Base-by-base conservation (phyloP, 2,888 invertebrate species). In the Serrognathus titanus region DNA sequence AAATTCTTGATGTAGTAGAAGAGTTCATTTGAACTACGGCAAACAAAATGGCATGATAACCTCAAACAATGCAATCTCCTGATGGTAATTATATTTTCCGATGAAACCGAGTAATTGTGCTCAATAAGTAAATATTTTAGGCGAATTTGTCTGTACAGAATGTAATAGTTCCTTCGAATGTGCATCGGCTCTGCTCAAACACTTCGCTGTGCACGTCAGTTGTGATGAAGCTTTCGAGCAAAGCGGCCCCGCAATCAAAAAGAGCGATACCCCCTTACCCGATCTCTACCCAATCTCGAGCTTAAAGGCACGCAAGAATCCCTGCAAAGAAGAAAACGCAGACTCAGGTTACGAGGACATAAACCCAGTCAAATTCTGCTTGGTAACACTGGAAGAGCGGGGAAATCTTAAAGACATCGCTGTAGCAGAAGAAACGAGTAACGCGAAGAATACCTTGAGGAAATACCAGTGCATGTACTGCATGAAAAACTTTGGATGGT, bases 401-500 rank as follows among this genome's bases (percentile, higher is more conserved):
- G 39, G 31, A 20, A 20, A 43, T 45, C 41, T 37, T 53, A 13
- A 12, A 13, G 31, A 8, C 31, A 41, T 12, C 4, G 41, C 13
- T n/a, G 10, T 31, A 20, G 11, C 12, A 11, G 13, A 16, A 43
- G 20, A 43, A 10, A 43, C 10, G 16, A 53, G 53, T 9, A 60
- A 59, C n/a, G 46, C 51, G 58, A 48, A 38, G 53, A 31, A 66
- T 58, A 55, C 47, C 35, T 24, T 31, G 8, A 70, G 68, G 50
- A 74, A 72, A 57, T 75, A 76, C 58, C 66, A 71, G 40, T 78
- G 78, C 59, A 65, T 65, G 24, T 69, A 73, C 57, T 78, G 78
- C 60, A 59, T 59, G 12, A 77, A 74, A 63, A 69, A 66, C 24
- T 79, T 78, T 59, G 76, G 76, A 6, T 78, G 78, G 78, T 71